Evolutionary conservation across 2,888 invertebrate species (phyloP).

Genomic region (Eupithecia abbreviata): DNA sequence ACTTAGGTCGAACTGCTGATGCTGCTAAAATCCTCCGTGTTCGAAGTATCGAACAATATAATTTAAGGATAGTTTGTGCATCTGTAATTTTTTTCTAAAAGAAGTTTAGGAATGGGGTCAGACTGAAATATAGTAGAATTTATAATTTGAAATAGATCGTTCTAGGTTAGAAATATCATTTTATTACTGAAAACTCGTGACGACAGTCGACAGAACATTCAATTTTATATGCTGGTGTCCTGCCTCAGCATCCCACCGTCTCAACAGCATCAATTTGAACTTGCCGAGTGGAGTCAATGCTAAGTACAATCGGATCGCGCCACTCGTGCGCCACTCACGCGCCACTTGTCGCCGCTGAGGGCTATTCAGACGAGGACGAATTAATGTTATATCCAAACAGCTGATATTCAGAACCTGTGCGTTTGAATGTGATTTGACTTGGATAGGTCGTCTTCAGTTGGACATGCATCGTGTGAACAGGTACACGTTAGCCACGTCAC

Average conservation of each 20-base stretch:
- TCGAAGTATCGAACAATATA: too few relatives aligned
- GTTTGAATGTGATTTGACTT: neutral
- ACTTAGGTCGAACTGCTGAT: too few relatives aligned
- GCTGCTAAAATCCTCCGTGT: too few relatives aligned
- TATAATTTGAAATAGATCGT: neutral
- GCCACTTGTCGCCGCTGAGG: neutral
- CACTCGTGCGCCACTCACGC: neutral
- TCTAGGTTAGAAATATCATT: neutral
- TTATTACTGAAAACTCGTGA: neutral
- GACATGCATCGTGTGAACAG: neutral
- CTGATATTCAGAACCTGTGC: neutral
- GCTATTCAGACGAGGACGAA: neutral
- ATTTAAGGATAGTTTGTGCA: neutral
- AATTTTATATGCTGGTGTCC: neutral
- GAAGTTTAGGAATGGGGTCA: neutral
- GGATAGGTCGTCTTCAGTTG: neutral
- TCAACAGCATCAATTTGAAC: neutral
- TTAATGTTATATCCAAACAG: neutral
- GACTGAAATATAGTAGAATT: neutral
- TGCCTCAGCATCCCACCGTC: neutral
- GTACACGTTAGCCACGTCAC: neutral
- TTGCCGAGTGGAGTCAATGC: neutral
- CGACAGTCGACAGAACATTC: neutral
- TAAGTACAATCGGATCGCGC: neutral
- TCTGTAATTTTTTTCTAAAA: neutral